Percentiles rank a stretch among this genome's conserved stretches.
Conservation (phyloP, 2,888 invertebrate genomes). For the Allacma fusca region DNA sequence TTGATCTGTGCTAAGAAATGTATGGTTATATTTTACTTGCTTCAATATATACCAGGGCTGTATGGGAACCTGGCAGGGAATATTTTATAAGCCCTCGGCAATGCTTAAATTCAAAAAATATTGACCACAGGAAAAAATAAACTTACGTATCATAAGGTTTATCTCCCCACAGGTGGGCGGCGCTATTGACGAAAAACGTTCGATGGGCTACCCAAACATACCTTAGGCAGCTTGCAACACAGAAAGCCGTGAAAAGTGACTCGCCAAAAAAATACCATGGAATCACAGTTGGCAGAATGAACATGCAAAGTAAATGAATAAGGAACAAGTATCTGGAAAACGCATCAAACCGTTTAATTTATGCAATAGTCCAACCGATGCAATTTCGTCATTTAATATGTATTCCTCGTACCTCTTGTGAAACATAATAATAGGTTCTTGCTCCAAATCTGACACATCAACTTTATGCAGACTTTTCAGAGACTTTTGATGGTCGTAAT, state of each 20-base stretch:
- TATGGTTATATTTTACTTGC: too few relatives aligned
- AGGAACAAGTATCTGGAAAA: slow-evolving; percentile 65
- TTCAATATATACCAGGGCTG: too few relatives aligned
- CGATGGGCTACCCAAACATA: neutral
- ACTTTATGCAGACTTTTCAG: slow-evolving; percentile 84
- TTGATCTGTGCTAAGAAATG: slow-evolving; percentile 67
- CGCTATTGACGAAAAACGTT: slow-evolving; percentile 25
- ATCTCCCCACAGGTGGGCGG: slow-evolving; percentile 16
- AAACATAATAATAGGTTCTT: slow-evolving; percentile 83
- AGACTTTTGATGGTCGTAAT: slow-evolving; percentile 89
- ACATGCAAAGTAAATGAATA: slow-evolving; percentile 64
- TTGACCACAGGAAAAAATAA: neutral
- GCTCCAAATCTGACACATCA: slow-evolving; percentile 82
- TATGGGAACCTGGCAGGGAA: too few relatives aligned
- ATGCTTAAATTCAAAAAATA: too few relatives aligned
- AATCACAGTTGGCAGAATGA: slow-evolving; percentile 54
- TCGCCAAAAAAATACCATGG: slow-evolving; percentile 14
- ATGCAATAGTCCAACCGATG: too few relatives aligned
- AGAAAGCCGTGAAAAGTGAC: neutral
- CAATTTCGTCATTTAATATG: slow-evolving; percentile 71
- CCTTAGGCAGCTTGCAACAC: neutral
- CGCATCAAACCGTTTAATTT: too few relatives aligned
- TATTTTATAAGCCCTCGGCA: too few relatives aligned
- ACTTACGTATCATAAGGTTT: slow-evolving; percentile 66
- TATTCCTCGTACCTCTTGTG: slow-evolving; percentile 83